Evolutionary conservation across 2,888 invertebrate species (phyloP).

Genomic region (Ligdia adustata): DNA sequence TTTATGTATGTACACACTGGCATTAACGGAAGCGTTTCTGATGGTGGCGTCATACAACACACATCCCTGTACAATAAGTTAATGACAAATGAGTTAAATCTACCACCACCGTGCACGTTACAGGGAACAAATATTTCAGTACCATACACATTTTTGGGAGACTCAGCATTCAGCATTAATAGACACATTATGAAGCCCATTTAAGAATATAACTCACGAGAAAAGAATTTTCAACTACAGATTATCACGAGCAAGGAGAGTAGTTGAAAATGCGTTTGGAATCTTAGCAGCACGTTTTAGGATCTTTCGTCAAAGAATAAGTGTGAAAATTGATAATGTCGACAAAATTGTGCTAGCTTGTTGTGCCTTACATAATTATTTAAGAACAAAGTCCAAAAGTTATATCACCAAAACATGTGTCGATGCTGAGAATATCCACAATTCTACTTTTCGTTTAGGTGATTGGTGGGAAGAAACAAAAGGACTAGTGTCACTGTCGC

Average conservation of each 20-base stretch:
- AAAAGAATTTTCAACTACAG: too few species aligned
- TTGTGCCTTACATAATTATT: slow-evolving; percentile 43
- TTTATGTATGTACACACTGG: too few species aligned
- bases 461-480: slow-evolving; percentile 29
- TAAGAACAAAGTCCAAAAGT: slow-evolving; percentile 35
- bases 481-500: slow-evolving; percentile 26
- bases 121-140: slow-evolving; percentile 26
- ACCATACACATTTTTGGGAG: slow-evolving; percentile 26
- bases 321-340: slow-evolving; percentile 25
- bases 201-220: slow-evolving; percentile 20
- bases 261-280: slow-evolving; percentile 15
- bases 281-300: slow-evolving; percentile 20
- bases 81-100: slow-evolving; percentile 21
- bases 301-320: slow-evolving; percentile 17
- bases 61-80: slow-evolving; percentile 29
- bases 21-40: slow-evolving; percentile 38
- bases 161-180: slow-evolving; percentile 22
- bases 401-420: slow-evolving; percentile 21
- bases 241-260: too few species aligned
- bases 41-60: slow-evolving; percentile 36
- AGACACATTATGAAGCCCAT: slow-evolving; percentile 28
- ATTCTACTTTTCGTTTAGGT: slow-evolving; percentile 27
- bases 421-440: slow-evolving; percentile 20
- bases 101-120: slow-evolving; percentile 24
- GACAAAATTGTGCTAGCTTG: slow-evolving; percentile 24